A percentile compares a stretch with the other conserved stretches of the same genome.
Conservation (phyloP, 2,113 vertebrate genomes). For the Romanogobio albipinnatus region DNA sequence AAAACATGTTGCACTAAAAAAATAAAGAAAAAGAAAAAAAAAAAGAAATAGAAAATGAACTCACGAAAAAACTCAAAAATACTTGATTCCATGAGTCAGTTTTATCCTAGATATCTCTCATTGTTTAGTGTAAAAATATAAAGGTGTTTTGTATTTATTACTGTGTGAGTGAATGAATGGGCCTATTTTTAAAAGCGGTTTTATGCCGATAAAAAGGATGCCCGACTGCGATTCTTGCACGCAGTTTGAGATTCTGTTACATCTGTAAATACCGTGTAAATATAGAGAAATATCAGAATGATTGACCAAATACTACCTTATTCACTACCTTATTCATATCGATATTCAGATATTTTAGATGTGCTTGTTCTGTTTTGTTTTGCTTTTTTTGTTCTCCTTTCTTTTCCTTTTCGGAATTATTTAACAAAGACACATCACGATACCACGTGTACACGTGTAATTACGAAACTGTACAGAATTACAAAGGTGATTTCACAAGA, state of each 20-base stretch:
- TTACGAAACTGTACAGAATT: conserved; percentile 83
- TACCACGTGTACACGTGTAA: conserved; percentile 84
- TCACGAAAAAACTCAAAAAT: conserved; percentile 84
- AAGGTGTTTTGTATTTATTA: conserved; percentile 99
- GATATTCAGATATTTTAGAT: conserved; percentile 89
- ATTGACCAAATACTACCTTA: conserved; percentile 99
- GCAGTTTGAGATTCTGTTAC: conserved; percentile 97
- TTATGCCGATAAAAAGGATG: conserved; percentile 79
- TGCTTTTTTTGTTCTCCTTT: conserved; percentile 65
- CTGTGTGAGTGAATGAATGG: conserved; percentile 96
- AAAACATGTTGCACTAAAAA: conserved; percentile 99
- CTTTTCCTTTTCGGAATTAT: conserved; percentile 75
- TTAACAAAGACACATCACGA: conserved; percentile 87
- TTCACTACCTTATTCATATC: conserved; percentile 93
- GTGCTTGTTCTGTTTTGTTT: conserved; percentile 66
- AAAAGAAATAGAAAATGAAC: conserved; percentile 31
- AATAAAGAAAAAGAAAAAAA: conserved; percentile 45
- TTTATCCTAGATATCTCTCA: conserved; percentile 95
- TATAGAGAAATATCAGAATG: conserved; percentile 89
- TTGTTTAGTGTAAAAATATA: conserved; percentile 99
- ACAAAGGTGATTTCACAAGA: conserved; percentile 79
- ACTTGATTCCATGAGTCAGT: conserved; percentile 99
- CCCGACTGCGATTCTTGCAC: conserved; percentile 93
- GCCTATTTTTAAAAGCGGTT: conserved; percentile 89
- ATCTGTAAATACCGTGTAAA: conserved; percentile 98